phyloP scores from a whole-genome alignment of 2,888 invertebrate species.

The Morpho helenor region DNA sequence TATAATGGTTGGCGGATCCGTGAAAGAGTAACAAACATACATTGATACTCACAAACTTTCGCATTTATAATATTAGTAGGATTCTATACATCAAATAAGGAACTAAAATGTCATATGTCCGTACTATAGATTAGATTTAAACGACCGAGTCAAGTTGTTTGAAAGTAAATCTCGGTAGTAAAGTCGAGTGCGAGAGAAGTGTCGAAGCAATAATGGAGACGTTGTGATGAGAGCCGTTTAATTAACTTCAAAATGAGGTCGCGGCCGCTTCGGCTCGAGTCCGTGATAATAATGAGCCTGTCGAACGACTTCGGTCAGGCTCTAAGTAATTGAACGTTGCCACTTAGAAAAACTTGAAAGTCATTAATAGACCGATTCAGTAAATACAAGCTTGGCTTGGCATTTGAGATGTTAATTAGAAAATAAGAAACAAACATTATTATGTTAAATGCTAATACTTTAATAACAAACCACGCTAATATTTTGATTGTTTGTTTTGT shows the following conservation, averaged over 20 bases:
- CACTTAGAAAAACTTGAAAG: constrained; percentile 13
- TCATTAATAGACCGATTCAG: not conserved
- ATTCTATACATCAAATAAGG: too few species aligned
- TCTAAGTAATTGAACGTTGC: constrained; percentile 18
- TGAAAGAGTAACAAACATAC: too few species aligned
- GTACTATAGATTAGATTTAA: too few species aligned
- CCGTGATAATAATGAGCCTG: constrained; percentile 23
- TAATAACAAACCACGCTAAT: too few species aligned
- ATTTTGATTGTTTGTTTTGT: too few species aligned
- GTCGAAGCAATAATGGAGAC: constrained; percentile 57
- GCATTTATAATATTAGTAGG: too few species aligned
- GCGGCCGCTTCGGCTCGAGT: constrained; percentile 44
- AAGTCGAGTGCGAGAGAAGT: constrained; percentile 20
- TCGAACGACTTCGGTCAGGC: constrained; percentile 27
- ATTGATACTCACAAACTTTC: too few species aligned
- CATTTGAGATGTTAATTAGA: not conserved
- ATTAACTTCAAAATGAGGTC: constrained; percentile 63
- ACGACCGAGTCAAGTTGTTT: constrained; percentile 16
- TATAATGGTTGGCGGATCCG: too few species aligned
- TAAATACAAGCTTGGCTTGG: not conserved
- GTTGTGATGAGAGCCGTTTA: constrained; percentile 51
- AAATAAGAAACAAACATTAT: too few species aligned
- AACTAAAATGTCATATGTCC: too few species aligned
- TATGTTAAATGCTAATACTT: too few species aligned
- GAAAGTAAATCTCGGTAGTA: constrained; percentile 18